Conservation (phyloP, 2,888 invertebrate genomes). For the Netelia inedita region DNA sequence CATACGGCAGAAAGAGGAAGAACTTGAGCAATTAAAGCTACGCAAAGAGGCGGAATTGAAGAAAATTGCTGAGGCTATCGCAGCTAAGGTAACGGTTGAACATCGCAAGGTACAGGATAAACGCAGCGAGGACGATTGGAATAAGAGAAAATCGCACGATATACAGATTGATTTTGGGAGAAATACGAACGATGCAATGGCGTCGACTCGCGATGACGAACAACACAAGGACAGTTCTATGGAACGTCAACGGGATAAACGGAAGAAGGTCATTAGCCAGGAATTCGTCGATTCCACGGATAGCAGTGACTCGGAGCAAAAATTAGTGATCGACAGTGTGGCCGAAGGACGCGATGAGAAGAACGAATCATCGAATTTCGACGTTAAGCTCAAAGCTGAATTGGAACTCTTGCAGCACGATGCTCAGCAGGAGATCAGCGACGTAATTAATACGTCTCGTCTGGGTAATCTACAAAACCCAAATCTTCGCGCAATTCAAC, state of each 20-base stretch:
- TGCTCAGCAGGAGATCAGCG: conserved; percentile 44
- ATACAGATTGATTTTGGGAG: conserved; percentile 73
- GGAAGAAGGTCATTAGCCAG: conserved; percentile 83
- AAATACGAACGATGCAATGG: conserved; percentile 60
- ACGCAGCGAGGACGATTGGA: conserved; percentile 72
- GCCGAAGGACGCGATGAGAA: conserved; percentile 63
- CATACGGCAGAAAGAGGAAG: conserved; percentile 75
- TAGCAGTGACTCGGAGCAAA: conserved; percentile 89
- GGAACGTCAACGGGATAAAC: conserved; percentile 75
- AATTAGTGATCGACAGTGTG: conserved; percentile 87
- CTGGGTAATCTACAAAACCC: conserved; percentile 40
- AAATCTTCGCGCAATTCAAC: conserved; percentile 69
- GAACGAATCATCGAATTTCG: conserved; percentile 73
- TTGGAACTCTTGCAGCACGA: conserved; percentile 74
- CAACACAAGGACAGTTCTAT: conserved; percentile 71
- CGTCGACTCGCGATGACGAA: conserved; percentile 70
- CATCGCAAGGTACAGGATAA: conserved; percentile 71
- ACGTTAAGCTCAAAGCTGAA: conserved; percentile 78
- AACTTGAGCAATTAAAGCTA: conserved; percentile 74
- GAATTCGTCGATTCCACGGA: conserved; percentile 87
- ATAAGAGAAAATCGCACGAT: conserved; percentile 70
- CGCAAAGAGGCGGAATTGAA: conserved; percentile 78
- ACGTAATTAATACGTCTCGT: conserved; percentile 78
- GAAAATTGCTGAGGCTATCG: conserved; percentile 74
- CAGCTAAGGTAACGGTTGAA: conserved; percentile 71